phyloP scores from a whole-genome alignment of 2,113 vertebrate species.

The Blennius ocellaris region DNA sequence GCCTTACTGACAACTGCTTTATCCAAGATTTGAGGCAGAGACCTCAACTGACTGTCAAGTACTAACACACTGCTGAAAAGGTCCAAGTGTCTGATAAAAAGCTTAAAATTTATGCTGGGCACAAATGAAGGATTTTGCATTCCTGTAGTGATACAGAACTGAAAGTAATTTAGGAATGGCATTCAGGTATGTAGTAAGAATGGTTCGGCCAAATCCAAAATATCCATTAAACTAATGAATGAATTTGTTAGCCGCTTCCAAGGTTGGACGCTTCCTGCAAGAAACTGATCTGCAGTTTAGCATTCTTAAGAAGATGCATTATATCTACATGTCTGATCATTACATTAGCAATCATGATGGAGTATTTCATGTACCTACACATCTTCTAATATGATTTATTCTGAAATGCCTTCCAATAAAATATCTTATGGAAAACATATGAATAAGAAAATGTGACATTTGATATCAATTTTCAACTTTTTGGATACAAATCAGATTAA shows the following conservation, averaged over 20 bases:
- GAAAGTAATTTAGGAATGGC: neutral
- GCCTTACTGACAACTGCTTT: neutral
- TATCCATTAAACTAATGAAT: conserved; percentile 1
- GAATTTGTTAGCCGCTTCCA: neutral
- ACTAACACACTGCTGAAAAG: conserved; percentile 3
- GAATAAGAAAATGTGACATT: no score
- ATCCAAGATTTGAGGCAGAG: neutral
- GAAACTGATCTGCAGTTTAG: neutral
- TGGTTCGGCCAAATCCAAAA: conserved; percentile 2
- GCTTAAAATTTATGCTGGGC: neutral
- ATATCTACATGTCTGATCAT: neutral
- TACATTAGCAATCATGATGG: neutral
- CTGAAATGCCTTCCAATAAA: neutral
- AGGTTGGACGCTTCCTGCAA: conserved; percentile 7
- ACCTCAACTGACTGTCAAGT: neutral
- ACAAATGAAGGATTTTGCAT: neutral
- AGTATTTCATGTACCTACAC: neutral
- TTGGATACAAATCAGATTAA: no score
- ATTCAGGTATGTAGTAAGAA: neutral
- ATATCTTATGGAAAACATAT: neutral
- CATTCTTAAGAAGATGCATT: neutral
- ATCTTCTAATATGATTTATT: neutral
- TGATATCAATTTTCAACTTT: no score
- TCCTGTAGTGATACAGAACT: neutral
- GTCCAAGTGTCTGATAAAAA: neutral